Conservation (phyloP, 2,797 vertebrate genomes). For the Okamejei kenojei region DNA sequence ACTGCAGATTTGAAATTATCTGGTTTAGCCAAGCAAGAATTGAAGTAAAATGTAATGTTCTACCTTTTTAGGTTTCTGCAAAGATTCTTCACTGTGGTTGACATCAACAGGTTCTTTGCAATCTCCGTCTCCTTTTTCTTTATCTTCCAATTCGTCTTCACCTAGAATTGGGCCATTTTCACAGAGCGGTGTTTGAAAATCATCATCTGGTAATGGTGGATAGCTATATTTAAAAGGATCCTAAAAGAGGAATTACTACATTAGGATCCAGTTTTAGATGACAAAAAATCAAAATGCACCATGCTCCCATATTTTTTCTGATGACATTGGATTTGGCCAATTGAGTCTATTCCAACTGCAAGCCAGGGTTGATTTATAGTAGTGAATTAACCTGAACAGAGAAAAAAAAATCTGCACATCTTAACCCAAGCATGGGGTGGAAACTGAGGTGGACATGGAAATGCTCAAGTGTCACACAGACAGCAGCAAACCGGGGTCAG, state of each 20-base stretch:
- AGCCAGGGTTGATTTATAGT: too few relatives aligned
- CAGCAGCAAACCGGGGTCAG: too few relatives aligned
- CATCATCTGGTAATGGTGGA: constrained; percentile 90
- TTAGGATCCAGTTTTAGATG: constrained; percentile 39
- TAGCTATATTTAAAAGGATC: constrained; percentile 92
- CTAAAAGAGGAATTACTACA: constrained; percentile 51
- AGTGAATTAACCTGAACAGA: too few relatives aligned
- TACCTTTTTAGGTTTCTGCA: constrained; percentile 81
- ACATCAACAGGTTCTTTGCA: constrained; percentile 72
- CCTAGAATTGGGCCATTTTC: constrained; percentile 85
- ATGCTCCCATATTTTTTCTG: too few relatives aligned
- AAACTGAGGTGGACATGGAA: too few relatives aligned
- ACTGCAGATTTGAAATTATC: constrained; percentile 26
- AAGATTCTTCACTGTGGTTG: constrained; percentile 68
- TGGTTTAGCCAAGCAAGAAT: neutral
- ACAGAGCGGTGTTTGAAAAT: constrained; percentile 86
- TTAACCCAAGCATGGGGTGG: too few relatives aligned
- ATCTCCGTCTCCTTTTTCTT: constrained; percentile 72
- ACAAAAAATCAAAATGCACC: neutral
- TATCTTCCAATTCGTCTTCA: constrained; percentile 84
- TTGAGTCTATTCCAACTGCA: too few relatives aligned
- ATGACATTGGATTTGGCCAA: too few relatives aligned
- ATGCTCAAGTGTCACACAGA: too few relatives aligned
- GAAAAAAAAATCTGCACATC: too few relatives aligned
- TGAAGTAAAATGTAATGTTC: constrained; percentile 3